These are phyloP conservation scores for Sebastes variabilis DNA, from an alignment of 2,797 vertebrate genomes.

Conservation along the genomic window DNA sequence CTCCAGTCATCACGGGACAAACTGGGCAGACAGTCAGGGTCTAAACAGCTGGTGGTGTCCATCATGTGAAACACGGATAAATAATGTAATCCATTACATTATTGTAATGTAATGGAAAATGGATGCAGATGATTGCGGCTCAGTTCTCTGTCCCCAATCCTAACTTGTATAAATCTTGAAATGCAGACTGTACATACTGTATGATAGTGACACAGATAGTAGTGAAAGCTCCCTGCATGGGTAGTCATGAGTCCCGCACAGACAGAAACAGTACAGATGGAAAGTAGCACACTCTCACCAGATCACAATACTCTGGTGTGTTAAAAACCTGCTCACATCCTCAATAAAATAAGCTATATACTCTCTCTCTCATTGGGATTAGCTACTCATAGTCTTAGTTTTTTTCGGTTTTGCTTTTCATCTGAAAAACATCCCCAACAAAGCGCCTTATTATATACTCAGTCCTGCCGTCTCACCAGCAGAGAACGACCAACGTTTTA, in stretches of 20 bases:
- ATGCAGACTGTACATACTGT: slow-evolving; percentile 66
- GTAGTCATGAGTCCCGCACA: slow-evolving; percentile 27
- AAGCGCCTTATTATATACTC: slow-evolving; percentile 73
- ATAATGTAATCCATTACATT: neutral
- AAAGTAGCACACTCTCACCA: slow-evolving; percentile 39
- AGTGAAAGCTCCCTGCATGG: slow-evolving; percentile 55
- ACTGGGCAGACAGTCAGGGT: neutral
- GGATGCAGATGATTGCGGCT: neutral
- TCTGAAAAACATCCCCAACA: slow-evolving; percentile 49
- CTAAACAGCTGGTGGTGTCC: neutral
- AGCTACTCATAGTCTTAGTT: neutral
- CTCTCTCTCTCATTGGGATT: slow-evolving; percentile 13
- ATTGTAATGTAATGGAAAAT: neutral
- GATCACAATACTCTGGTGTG: slow-evolving; percentile 19
- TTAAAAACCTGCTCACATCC: slow-evolving; percentile 1
- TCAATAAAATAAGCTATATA: slow-evolving; percentile 36
- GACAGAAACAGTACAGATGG: slow-evolving; percentile 35
- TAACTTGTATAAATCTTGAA: slow-evolving; percentile 22
- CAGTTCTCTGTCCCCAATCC: neutral
- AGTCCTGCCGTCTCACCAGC: slow-evolving; percentile 66
- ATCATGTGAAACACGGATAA: slow-evolving; percentile 4
- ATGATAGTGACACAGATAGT: slow-evolving; percentile 43
- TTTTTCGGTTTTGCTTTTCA: neutral
- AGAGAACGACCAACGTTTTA: slow-evolving; percentile 53
- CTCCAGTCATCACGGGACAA: neutral